Conservation (phyloP, 37 sponge, comb jelly and placozoan species). For the Lycopodina hypogea region DNA sequence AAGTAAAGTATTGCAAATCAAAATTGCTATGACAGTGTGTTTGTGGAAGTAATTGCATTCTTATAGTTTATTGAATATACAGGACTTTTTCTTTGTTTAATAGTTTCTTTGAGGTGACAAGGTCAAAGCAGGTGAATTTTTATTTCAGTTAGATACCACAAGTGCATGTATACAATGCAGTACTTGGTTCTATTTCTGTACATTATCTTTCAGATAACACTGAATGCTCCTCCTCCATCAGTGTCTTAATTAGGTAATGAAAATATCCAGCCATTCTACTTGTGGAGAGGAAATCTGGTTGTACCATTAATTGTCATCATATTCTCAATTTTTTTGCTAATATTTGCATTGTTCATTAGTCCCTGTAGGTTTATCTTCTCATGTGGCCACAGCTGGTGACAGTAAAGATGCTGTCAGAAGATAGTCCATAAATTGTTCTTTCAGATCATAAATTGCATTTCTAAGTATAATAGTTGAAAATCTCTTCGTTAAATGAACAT, state of each 20-base stretch:
- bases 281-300: conserved; percentile 7
- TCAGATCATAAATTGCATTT: conserved; percentile 8
- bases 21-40: background rate
- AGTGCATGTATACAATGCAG: conserved; percentile 4
- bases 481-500: background rate
- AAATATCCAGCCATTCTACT: conserved; percentile 11
- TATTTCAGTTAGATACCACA: conserved; percentile 11
- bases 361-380: background rate
- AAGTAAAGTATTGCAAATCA: background rate
- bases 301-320: conserved; percentile 22
- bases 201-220: conserved; percentile 11
- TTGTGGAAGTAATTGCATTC: background rate
- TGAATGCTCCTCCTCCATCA: background rate
- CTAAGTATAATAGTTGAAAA: conserved; percentile 3
- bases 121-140: background rate
- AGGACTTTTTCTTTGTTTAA: background rate
- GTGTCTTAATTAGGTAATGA: conserved; percentile 22
- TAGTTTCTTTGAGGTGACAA: background rate
- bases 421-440: conserved; percentile 24
- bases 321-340: conserved; percentile 11
- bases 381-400: background rate
- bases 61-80: background rate
- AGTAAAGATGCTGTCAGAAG: background rate
- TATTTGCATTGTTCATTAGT: background rate
- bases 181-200: conserved; percentile 49